Base-by-base conservation (phyloP, 2,113 vertebrate genomes). In the Stigmatopora nigra region DNA sequence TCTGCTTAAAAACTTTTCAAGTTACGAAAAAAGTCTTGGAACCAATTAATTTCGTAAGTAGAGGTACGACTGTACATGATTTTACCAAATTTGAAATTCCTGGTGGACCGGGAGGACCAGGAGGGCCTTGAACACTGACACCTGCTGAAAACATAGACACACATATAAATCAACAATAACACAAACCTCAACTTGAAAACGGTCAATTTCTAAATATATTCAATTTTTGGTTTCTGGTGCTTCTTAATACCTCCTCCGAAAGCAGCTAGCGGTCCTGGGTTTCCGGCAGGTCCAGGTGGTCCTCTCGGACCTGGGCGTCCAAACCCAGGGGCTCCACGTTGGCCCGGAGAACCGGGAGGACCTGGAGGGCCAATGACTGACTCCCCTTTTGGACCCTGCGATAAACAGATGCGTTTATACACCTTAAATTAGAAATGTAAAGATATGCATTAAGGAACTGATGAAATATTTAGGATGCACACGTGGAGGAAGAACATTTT, bases 381-480 rank as follows among this genome's bases (percentile, higher is more conserved):
- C 16, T 96, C 93, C 7, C 96, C 96, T 84, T 98, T 96, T 64
- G 92, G 94, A 70, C 94, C 96, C 96, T 98, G 51, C 58, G 9
- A 63, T 35, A 22, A 47, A 63, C 25, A 44, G 6, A 31, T 41
- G 9, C 38, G 6, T 41, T 2, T 31, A 31, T 10, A 41, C 38
- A 41, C 38, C 9, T 41, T 41, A 7, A 41, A 41, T 7, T 41
- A 41, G 7, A 41, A 41, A 41, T 41, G 6, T 4, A 41, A 3
- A 3, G 38, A 7, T 7, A 41, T 41, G 25, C 25, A 31, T 31
- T 31, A 31, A 31, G 25, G 9, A 60, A 60, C 7, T 35, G 35
- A 10, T 9, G 7, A 7, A 16, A 41, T 9, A 9, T 4, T 9
- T 16, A 41, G 8, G 9, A 44, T 41, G 36, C 2, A 6, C 10